These are phyloP conservation scores for Lithosia quadra DNA, from an alignment of 2,888 invertebrate genomes.

Conservation along the genomic window DNA sequence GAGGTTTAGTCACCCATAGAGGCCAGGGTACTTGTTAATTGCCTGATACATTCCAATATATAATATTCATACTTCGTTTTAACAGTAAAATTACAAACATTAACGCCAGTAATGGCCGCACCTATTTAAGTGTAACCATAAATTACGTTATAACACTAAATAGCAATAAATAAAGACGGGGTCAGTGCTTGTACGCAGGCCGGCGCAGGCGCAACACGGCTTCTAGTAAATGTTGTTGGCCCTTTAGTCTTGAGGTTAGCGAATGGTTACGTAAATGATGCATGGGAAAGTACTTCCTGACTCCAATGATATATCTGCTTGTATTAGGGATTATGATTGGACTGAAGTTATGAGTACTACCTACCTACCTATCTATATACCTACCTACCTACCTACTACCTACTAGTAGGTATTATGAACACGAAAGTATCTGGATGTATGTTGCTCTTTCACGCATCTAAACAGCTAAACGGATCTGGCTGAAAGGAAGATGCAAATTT, in stretches of 20 bases:
- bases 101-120: constrained; percentile 43
- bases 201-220: constrained; percentile 40
- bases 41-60: not conserved
- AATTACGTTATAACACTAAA: constrained; percentile 30
- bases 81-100: constrained; percentile 40
- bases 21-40: not conserved
- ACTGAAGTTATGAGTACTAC: not conserved
- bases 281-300: constrained; percentile 13
- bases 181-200: constrained; percentile 46
- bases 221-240: constrained; percentile 46
- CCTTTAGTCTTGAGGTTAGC: constrained; percentile 15
- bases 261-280: constrained; percentile 15
- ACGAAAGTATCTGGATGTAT: too few relatives aligned
- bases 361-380: too few relatives aligned
- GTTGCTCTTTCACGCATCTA: too few relatives aligned
- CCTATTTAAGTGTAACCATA: constrained; percentile 45
- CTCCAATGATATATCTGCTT: not conserved
- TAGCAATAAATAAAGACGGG: constrained; percentile 48
- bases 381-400: too few relatives aligned
- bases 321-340: not conserved
- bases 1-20: not conserved
- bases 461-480: too few relatives aligned
- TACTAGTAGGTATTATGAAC: too few relatives aligned
- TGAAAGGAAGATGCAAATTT: too few relatives aligned
- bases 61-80: constrained; percentile 25